Evolutionary conservation across 2,797 vertebrate species (phyloP), one percentile per base, ranked within the genome.

Genomic region (Euphonia xanthogaster): DNA sequence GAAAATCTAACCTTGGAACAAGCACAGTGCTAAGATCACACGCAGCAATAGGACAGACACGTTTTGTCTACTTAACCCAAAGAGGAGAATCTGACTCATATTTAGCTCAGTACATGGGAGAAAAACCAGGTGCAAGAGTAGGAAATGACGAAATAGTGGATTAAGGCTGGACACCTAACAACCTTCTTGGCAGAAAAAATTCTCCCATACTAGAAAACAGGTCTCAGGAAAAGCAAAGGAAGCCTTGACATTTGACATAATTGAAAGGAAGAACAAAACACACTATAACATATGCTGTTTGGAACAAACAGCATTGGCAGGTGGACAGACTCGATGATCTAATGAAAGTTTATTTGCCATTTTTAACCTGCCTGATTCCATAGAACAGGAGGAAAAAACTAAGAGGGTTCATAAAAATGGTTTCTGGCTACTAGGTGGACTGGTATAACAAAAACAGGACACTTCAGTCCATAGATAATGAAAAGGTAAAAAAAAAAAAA

Each of bases 141-240:
- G 66, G 39, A 95, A 86, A 92, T 75, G 21, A 86, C 1, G 1
- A 68, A 91, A 47, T 3, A 75, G 14, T 39, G 51, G 21, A 51
- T 78, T 72, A 72, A 48, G 47, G 62, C 6, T 90, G 51, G 47
- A 75, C 44, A 81, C 39, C 33, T 24, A 71, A 90, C 39, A 84
- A 75, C 27, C 25, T 83, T 54, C 73, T 67, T 81, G 75, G 79
- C 66, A 91, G 54, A 86, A 88, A 44, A 68, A 37, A 35, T 21
- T 55, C 76, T 81, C 47, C 33, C 40, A 8, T 27, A 65, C 55
- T 57, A 81, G 33, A 81, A 84, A 90, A 86, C 0, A 63, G 45
- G 35, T 84, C 62, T 81, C 65, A 72, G 66, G 76, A 90, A 72
- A 94, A 90, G 65, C 50, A 94, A 77, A 94, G 66, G 75, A 96